Evolutionary conservation across 2,888 invertebrate genomes (phyloP), one percentile per base, ranked within the genome.

Genomic region (Aelia acuminata): DNA sequence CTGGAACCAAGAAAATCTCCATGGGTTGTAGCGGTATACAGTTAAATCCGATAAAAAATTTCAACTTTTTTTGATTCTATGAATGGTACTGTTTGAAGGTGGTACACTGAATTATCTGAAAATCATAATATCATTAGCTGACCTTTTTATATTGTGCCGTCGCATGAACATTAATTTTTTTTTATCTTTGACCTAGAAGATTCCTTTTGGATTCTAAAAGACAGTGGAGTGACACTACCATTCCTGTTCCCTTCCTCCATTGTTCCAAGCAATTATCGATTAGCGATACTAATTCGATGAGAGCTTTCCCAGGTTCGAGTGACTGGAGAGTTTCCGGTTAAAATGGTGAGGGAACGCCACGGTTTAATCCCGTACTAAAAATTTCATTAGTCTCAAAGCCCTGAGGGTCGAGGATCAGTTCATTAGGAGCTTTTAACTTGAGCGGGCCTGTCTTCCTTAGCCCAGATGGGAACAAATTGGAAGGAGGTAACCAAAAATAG

Each of bases 351-450:
- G 26, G 57, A 8, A 22, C 1, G 8, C 26, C 26, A 26, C 57
- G 26, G n/a, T 57, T 57, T 57, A 57, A 57, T 57, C 26, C 57
- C 8, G 1, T 11, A 57, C 57, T 57, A 57, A 57, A 57, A 57
- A 57, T 57, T 57, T 57, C 57, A 57, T 57, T 57, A 57, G n/a
- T n/a, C 53, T n/a, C 53, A 53, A 53, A 53, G 57, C 57, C 26
- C 57, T 26, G 0, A 57, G 26, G 53, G 26, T n/a, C n/a, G 26
- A 13, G 57, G 57, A 26, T 26, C 26, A 26, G 57, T 57, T 26
- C 57, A 57, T 57, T 57, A 57, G 57, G n/a, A 57, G 57, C 26
- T 57, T 57, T 57, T 57, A 57, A 26, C 26, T 57, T 57, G 13
- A 57, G 26, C n/a, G 53, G 8, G 53, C 57, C 57, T n/a, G n/a